Evolutionary conservation across 2,888 invertebrate species (phyloP).

Genomic region (Standfussiana lucernea): DNA sequence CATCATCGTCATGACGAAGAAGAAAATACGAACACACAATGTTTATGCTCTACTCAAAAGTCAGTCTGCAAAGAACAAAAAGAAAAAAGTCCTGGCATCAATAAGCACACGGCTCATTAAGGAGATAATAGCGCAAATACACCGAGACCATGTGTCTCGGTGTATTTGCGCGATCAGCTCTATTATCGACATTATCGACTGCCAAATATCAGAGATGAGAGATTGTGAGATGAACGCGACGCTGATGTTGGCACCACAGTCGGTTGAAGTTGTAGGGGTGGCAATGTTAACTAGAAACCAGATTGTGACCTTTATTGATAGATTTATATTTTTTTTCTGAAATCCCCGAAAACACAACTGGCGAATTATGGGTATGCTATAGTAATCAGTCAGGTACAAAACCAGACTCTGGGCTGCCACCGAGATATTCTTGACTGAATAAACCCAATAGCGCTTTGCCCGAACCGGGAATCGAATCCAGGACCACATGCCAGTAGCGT

Average conservation of each 20-base stretch:
- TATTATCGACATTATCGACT: no score
- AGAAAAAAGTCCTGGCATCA: conserved; percentile 31
- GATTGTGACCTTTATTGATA: neutral
- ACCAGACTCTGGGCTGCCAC: neutral
- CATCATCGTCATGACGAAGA: neutral
- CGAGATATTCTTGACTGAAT: neutral
- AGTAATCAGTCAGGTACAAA: neutral
- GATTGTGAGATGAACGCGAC: conserved; percentile 26
- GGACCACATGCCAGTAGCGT: neutral
- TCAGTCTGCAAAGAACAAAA: neutral
- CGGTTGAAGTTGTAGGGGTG: conserved; percentile 18
- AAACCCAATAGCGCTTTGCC: neutral
- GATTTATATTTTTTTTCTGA: neutral
- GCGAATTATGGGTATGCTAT: neutral
- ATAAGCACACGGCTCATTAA: conserved; percentile 60
- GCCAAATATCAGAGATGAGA: conserved; percentile 63
- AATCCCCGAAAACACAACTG: neutral
- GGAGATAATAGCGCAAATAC: conserved; percentile 58
- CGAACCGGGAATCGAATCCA: neutral
- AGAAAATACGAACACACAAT: neutral
- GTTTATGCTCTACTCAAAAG: neutral
- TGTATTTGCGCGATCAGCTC: no score
- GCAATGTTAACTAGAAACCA: neutral
- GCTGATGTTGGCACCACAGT: conserved; percentile 44
- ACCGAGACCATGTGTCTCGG: conserved; percentile 28